Base-by-base conservation (phyloP, 1,140 invertebrate genomes). In the Ips typographus region DNA sequence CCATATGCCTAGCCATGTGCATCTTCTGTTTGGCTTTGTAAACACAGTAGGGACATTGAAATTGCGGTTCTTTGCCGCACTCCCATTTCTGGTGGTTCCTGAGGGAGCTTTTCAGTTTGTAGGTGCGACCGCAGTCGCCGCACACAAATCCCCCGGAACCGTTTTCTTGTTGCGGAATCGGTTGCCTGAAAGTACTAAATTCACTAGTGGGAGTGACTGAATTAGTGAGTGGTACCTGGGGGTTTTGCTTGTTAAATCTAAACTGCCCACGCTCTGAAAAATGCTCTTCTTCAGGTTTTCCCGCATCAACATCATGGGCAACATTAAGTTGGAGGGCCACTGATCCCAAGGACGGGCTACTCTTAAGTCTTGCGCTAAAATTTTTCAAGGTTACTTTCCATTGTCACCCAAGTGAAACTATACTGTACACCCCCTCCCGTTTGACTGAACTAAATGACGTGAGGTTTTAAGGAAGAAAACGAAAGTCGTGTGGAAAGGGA, bases 51-150 rank as follows among this genome's bases (percentile, higher is more conserved):
- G 78, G 76, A 70, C 86, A 87, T 65, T 84, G 82, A 74, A 87
- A 87, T 65, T 85, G 82, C 2, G 84, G 84, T 57, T 85, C 83
- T 64, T 85, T 84, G 5, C 84, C 91, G 80, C 91, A 94, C 79
- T 94, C 91, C 91, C 91, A 94, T 79, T 93, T 93, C 82, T 93
- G 91, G 78, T 93, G 91, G 78, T 93, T 94, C 38, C 91, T 84
- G 76, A 94, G 82, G 74, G 91, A 93, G 68, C 90, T 92, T 81
- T 93, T 93, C 55, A 93, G 84, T 78, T 93, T 93, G 82, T 94
- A 94, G 56, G 91, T 87, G 52, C 91, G 85, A 56, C 90, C 91
- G 80, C 91, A 94, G 72, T 91, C 89, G 8, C 89, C 84, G 80
- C 89, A 92, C 75, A 89, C 88, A 80, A 92, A 90, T 69, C 88